phyloP scores from a whole-genome alignment of 2,113 vertebrate genomes.

The Takifugu bimaculatus region DNA sequence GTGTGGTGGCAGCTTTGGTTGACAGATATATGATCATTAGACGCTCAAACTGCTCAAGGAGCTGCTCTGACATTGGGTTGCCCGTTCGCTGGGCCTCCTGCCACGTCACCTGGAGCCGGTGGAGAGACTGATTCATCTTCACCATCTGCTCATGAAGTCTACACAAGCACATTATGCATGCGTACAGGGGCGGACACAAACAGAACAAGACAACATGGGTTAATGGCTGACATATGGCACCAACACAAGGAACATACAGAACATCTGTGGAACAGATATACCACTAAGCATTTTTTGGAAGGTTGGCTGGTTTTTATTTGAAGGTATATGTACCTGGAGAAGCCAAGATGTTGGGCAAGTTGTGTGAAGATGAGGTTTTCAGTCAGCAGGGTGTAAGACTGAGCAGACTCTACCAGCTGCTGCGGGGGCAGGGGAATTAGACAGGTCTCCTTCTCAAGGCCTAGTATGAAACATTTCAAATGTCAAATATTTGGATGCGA shows the following conservation, averaged over 20 bases:
- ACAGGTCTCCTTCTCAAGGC: conserved; percentile 94
- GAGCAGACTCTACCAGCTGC: conserved; percentile 79
- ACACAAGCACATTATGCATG: conserved; percentile 9
- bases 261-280: background rate
- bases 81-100: conserved; percentile 90
- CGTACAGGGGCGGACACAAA: conserved; percentile 2
- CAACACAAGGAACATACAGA: conserved; percentile 1
- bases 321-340: conserved; percentile 82
- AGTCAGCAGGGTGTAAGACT: conserved; percentile 92
- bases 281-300: background rate
- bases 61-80: conserved; percentile 82
- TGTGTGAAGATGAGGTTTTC: conserved; percentile 96
- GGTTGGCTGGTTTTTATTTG: background rate
- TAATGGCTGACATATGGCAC: conserved; percentile 2
- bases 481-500: background rate
- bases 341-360: conserved; percentile 88
- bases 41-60: conserved; percentile 95
- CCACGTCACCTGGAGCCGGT: conserved; percentile 93
- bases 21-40: conserved; percentile 97
- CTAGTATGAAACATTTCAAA: conserved; percentile 60
- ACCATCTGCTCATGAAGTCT: conserved; percentile 99
- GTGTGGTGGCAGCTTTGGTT: conserved; percentile 89
- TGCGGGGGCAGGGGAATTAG: conserved; percentile 84
- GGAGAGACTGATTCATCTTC: conserved; percentile 97
- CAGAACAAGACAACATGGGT: conserved; percentile 4